Evolutionary conservation across 2,797 vertebrate genomes (phyloP).

Genomic region (Enteromius argenteus): DNA sequence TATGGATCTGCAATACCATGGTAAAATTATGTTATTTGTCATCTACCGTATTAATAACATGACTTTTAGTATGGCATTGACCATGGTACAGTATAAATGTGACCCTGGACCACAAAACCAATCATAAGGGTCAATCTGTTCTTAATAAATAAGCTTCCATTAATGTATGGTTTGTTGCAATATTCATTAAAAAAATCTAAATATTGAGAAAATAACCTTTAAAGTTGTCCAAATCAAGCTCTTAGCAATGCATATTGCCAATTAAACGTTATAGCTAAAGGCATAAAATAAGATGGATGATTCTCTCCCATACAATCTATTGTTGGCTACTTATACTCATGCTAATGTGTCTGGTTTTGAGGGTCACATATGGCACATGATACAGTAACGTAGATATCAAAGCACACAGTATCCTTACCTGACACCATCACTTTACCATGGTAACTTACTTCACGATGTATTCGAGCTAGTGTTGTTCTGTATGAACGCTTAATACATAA

Average conservation of each 20-base stretch:
- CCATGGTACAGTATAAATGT: no score
- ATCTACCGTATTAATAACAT: neutral
- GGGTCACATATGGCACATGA: neutral
- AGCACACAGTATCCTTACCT: neutral
- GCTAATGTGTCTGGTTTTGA: neutral
- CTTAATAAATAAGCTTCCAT: no score
- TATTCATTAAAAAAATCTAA: no score
- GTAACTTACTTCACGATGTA: no score
- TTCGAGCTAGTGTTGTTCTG: no score
- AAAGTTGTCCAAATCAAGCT: neutral
- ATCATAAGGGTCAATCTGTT: neutral
- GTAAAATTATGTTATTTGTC: neutral
- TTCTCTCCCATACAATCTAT: neutral
- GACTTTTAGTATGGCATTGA: neutral
- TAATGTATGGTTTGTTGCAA: neutral
- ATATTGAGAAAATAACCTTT: neutral
- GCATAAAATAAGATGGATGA: neutral
- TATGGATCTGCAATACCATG: neutral
- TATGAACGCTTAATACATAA: neutral
- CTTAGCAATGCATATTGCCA: neutral
- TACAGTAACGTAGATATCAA: neutral
- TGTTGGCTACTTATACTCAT: neutral
- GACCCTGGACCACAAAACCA: neutral
- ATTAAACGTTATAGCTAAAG: neutral
- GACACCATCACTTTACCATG: neutral